Conservation (phyloP, 2,888 invertebrate species). For the Leptopilina drosophilae region DNA sequence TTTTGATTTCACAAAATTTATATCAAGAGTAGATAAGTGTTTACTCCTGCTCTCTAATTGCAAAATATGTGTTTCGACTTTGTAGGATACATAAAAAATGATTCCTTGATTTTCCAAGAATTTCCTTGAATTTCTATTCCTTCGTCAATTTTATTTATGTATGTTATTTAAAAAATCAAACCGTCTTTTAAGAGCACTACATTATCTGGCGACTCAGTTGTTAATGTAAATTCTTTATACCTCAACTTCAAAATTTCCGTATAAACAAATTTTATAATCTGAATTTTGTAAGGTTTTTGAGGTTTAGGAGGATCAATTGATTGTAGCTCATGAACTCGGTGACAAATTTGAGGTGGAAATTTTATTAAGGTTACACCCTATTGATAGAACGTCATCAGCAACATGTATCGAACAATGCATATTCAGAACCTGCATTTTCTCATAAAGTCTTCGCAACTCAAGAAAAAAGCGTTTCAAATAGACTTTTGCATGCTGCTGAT, state of each 20-base stretch:
- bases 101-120: background rate
- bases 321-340: background rate
- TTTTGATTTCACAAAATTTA: background rate
- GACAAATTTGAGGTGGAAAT: background rate
- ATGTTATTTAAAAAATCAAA: conserved; percentile 8
- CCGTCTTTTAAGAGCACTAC: conserved; percentile 26
- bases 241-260: conserved; percentile 17
- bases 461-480: background rate
- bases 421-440: background rate
- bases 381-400: background rate
- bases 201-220: conserved; percentile 29
- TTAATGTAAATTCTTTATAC: conserved; percentile 19
- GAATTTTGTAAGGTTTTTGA: too few species aligned
- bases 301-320: background rate
- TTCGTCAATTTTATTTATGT: background rate
- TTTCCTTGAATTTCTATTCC: background rate
- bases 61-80: background rate
- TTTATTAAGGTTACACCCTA: background rate
- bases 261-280: background rate
- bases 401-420: background rate
- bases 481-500: background rate
- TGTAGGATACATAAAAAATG: background rate
- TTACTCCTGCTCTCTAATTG: background rate
- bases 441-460: background rate
- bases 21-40: background rate